Conservation (phyloP, 2,797 vertebrate genomes). For the Ficedula albicollis region DNA sequence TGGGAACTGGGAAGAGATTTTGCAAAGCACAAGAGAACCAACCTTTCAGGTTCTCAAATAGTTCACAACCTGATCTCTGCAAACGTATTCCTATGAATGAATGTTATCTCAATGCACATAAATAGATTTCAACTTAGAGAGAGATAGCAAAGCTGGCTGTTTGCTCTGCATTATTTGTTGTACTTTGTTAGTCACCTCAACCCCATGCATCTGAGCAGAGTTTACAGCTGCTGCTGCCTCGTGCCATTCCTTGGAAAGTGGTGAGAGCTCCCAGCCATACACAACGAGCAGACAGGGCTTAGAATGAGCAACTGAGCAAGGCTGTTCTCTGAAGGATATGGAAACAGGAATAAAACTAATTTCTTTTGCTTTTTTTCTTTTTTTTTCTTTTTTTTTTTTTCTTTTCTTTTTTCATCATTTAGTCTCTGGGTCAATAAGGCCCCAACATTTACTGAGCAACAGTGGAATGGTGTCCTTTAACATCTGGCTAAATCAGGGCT, state of each 20-base stretch:
- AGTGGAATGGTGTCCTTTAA: background rate
- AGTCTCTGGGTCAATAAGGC: background rate
- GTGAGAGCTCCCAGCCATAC: rapidly evolving
- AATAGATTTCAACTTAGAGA: constrained; percentile 3
- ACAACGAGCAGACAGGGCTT: rapidly evolving
- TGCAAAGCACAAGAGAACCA: background rate
- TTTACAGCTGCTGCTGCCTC: background rate
- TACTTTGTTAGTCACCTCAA: background rate
- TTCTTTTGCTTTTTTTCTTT: too few species aligned
- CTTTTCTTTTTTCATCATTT: background rate
- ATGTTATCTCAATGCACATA: constrained; percentile 23
- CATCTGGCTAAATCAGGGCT: background rate
- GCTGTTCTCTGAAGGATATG: background rate
- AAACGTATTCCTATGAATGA: background rate
- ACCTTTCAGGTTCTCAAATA: background rate
- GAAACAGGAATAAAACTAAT: background rate
- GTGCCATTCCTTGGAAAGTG: background rate
- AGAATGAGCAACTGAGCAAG: background rate
- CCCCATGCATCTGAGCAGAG: background rate
- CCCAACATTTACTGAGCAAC: background rate
- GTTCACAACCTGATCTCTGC: background rate
- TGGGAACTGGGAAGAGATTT: background rate
- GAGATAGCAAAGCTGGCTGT: background rate
- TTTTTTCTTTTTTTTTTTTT: too few species aligned
- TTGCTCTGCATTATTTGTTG: background rate